A percentile compares a stretch with the other conserved stretches of the same genome.
Conservation (phyloP, 2,888 invertebrate genomes). For the Cremastobaeus sp. region DNA sequence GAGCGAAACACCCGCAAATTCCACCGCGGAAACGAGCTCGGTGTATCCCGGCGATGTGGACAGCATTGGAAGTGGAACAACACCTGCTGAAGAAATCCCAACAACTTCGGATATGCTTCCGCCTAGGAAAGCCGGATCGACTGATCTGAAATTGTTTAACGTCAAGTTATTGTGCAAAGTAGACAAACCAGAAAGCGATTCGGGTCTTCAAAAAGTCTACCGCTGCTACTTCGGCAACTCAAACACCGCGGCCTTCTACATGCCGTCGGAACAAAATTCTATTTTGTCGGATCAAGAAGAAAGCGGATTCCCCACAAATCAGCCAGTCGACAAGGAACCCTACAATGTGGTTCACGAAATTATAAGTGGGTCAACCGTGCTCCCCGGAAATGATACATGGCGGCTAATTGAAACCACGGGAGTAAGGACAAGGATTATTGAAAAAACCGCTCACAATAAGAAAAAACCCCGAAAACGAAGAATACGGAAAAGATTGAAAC, state of each 20-base stretch:
- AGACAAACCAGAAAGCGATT: constrained; percentile 18
- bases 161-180: constrained; percentile 44
- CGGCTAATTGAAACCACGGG: constrained; percentile 48
- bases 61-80: too few species aligned
- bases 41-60: too few species aligned
- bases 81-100: too few species aligned
- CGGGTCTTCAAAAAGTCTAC: constrained; percentile 32
- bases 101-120: too few species aligned
- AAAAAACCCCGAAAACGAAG: constrained; percentile 11
- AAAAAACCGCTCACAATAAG: constrained; percentile 27
- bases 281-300: constrained; percentile 19
- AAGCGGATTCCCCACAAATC: constrained; percentile 7
- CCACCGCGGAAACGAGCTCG: too few species aligned
- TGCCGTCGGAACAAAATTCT: constrained; percentile 36
- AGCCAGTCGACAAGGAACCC: not conserved
- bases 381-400: constrained; percentile 46
- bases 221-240: constrained; percentile 44
- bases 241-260: constrained; percentile 29
- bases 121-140: too few species aligned
- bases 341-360: constrained; percentile 38
- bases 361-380: constrained; percentile 29
- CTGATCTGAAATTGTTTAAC: constrained; percentile 37
- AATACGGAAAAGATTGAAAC: constrained; percentile 13
- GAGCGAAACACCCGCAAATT: too few species aligned
- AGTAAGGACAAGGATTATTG: constrained; percentile 44